Conservation (phyloP, 2,888 invertebrate species). For the Phengaris alcon region DNA sequence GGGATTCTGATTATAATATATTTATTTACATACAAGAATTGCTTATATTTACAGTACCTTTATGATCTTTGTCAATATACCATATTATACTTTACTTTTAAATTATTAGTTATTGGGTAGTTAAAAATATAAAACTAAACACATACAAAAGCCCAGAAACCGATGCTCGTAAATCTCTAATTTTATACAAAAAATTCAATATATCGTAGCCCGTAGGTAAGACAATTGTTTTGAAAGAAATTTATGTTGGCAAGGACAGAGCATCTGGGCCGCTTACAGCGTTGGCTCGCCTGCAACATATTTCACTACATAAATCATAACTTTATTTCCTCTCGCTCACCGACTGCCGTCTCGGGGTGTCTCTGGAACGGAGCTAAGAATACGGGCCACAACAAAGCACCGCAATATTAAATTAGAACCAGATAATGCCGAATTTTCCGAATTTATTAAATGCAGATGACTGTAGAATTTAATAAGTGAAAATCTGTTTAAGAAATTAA, state of each 20-base stretch:
- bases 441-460: not conserved
- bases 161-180: not conserved
- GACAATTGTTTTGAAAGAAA: slow-evolving; percentile 58
- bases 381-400: slow-evolving; percentile 67
- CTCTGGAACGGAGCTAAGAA: slow-evolving; percentile 74
- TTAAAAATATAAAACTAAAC: not conserved
- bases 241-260: slow-evolving; percentile 61
- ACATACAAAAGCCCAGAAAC: not conserved
- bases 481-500: not conserved
- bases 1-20: no score
- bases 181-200: slow-evolving; percentile 9
- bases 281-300: slow-evolving; percentile 61
- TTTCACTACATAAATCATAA: slow-evolving; percentile 77
- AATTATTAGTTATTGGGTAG: no score
- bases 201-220: slow-evolving; percentile 39
- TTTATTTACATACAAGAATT: no score
- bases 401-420: slow-evolving; percentile 69
- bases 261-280: slow-evolving; percentile 53
- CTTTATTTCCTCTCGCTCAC: slow-evolving; percentile 76
- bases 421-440: slow-evolving; percentile 43
- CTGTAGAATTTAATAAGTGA: not conserved
- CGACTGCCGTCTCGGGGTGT: slow-evolving; percentile 59
- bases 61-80: no score
- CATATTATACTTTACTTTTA: no score
- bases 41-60: no score